These are phyloP conservation scores for Gibbula magus DNA, from an alignment of 2,888 invertebrate species.

Conservation along the genomic window DNA sequence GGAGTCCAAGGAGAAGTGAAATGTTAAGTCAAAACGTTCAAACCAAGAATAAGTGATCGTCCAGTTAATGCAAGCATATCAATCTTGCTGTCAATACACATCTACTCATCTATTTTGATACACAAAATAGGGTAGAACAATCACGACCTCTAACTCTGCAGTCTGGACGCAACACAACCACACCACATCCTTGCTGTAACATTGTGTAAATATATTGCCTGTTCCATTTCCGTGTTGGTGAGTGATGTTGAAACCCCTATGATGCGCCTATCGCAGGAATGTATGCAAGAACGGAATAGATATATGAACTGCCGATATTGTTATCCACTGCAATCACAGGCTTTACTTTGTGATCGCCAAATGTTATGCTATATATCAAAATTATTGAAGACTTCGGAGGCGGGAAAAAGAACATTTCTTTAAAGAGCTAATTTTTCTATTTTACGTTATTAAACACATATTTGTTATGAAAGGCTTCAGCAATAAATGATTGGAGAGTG, in stretches of 20 bases:
- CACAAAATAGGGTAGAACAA: neutral
- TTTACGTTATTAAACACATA: neutral
- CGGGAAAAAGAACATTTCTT: neutral
- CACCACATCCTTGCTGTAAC: no score
- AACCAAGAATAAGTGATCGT: neutral
- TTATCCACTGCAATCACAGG: neutral
- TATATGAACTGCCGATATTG: neutral
- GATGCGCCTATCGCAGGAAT: neutral
- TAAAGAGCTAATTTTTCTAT: neutral
- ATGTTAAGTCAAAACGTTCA: neutral
- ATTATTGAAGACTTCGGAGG: neutral
- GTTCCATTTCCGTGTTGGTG: no score
- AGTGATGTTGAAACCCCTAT: no score
- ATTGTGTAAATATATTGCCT: no score
- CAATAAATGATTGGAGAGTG: conserved; percentile 5
- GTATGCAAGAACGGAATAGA: neutral
- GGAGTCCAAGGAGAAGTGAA: neutral
- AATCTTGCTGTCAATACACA: neutral
- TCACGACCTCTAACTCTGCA: neutral
- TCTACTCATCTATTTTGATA: neutral
- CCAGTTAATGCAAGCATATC: neutral
- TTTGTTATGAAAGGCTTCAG: conserved; percentile 1
- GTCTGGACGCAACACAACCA: neutral
- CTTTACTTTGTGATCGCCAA: neutral
- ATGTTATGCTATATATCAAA: neutral